A percentile compares a stretch with the other conserved stretches of the same genome.
Conservation (phyloP, 2,113 vertebrate species). For the Gnathonemus longibarbis region DNA sequence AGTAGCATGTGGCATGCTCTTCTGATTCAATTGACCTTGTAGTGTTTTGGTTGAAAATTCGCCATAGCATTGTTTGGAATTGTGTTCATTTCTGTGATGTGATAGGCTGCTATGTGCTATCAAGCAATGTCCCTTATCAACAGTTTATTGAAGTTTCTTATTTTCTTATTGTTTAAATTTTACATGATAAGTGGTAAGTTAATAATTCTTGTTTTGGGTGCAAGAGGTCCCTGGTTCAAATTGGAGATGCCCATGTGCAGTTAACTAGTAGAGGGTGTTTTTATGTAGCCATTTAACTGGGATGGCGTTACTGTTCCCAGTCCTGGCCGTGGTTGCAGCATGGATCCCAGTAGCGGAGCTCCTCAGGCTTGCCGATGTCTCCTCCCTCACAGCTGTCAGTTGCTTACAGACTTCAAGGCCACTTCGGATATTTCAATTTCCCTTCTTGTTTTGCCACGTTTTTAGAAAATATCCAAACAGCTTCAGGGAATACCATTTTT, state of each 20-base stretch:
- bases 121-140: neutral
- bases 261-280: neutral
- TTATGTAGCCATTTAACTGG: neutral
- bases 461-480: neutral
- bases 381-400: neutral
- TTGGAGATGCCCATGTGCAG: neutral
- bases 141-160: neutral
- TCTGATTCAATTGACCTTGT: neutral
- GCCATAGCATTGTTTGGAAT: neutral
- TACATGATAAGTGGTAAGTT: neutral
- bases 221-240: neutral
- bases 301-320: neutral
- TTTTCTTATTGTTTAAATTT: neutral
- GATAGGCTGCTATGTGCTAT: neutral
- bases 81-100: neutral
- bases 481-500: neutral
- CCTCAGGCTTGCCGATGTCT: neutral
- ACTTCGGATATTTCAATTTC: neutral
- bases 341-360: neutral
- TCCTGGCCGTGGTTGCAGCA: neutral
- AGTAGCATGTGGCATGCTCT: neutral
- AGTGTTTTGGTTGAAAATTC: neutral
- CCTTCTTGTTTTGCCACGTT: neutral
- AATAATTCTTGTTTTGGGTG: neutral
- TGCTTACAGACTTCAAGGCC: neutral